Conservation (phyloP, 2,888 invertebrate genomes). For the Clitarchus hookeri region DNA sequence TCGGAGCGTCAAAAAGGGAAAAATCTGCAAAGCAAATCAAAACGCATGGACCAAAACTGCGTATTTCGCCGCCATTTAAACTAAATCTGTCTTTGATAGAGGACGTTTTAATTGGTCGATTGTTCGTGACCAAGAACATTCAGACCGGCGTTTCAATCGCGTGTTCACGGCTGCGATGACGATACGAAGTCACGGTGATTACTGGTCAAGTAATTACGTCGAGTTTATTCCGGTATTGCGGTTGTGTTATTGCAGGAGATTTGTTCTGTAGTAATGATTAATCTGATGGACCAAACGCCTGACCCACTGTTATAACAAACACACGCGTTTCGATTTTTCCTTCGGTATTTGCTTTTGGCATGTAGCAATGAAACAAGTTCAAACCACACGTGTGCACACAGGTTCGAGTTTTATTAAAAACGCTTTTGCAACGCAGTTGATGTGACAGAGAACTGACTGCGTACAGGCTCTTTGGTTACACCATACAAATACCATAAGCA, state of each 20-base stretch:
- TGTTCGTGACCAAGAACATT: not conserved
- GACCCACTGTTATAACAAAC: not conserved
- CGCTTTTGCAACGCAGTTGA: no score
- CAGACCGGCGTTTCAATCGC: not conserved
- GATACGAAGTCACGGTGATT: not conserved
- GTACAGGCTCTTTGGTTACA: no score
- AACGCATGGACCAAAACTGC: not conserved
- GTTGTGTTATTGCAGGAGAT: not conserved
- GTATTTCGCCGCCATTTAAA: not conserved
- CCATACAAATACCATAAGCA: no score
- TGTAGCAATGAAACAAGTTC: not conserved
- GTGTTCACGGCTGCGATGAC: not conserved
- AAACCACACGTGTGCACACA: not conserved
- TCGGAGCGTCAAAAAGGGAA: no score
- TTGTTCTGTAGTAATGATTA: not conserved
- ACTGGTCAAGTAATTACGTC: not conserved
- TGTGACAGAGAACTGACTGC: no score
- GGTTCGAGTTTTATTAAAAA: no score
- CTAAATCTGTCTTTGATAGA: no score
- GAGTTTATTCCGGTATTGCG: not conserved
- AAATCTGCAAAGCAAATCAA: not conserved
- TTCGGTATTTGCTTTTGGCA: not conserved
- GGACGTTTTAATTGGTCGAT: no score
- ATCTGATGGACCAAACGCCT: not conserved
- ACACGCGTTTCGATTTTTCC: not conserved